phyloP scores from a whole-genome alignment of 2,797 vertebrate genomes.

The Valencia hispanica region DNA sequence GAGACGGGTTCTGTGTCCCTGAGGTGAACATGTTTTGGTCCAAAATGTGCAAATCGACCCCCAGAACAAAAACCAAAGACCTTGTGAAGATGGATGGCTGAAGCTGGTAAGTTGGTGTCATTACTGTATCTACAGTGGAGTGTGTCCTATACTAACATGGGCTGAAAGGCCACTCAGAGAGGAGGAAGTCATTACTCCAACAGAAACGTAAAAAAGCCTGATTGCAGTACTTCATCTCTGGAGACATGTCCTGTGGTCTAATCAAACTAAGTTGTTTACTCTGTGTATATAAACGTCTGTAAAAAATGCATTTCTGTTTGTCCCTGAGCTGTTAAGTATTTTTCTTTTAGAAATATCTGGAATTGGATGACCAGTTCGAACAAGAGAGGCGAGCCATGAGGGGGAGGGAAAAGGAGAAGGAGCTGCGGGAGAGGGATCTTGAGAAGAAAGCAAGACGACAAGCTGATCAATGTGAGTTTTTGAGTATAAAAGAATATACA shows the following conservation, averaged over 20 bases:
- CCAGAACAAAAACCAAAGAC: background rate
- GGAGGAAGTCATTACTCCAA: no score
- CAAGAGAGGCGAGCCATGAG: slow-evolving; percentile 80
- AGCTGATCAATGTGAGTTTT: slow-evolving; percentile 82
- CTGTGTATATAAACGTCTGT: background rate
- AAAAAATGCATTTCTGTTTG: background rate
- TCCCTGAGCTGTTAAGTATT: background rate
- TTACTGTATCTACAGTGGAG: background rate
- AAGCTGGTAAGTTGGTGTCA: background rate
- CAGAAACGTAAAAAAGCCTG: no score
- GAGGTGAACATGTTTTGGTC: no score
- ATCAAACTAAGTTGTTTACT: background rate
- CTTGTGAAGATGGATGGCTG: background rate
- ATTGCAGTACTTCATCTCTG: no score
- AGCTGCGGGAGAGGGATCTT: slow-evolving; percentile 76
- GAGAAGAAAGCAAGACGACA: slow-evolving; percentile 84
- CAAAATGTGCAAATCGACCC: background rate
- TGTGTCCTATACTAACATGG: background rate
- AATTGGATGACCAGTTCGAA: slow-evolving; percentile 84
- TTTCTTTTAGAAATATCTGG: slow-evolving; percentile 76
- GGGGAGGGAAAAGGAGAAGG: slow-evolving; percentile 78
- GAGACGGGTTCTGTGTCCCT: no score
- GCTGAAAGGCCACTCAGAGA: background rate
- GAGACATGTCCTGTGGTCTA: no score
- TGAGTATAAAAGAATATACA: background rate